These are phyloP conservation scores for Panzeria rudis DNA, from an alignment of 2,888 invertebrate species.

Conservation along the genomic window DNA sequence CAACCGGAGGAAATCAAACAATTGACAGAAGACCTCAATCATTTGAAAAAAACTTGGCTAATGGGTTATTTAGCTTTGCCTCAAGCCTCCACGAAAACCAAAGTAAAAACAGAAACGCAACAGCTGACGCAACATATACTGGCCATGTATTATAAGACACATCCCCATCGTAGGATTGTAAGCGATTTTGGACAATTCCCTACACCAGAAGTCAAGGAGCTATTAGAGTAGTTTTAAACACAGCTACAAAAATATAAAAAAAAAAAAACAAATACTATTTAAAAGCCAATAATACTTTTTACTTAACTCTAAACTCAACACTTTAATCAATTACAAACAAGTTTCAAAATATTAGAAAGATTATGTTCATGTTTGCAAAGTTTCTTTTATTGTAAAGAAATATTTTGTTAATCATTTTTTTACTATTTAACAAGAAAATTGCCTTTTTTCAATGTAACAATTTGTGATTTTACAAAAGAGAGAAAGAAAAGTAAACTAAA, in stretches of 20 bases:
- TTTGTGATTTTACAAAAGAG: slow-evolving; percentile 62
- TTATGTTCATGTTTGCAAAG: slow-evolving; percentile 24
- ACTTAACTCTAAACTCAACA: slow-evolving; percentile 22
- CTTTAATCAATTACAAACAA: background rate
- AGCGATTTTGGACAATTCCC: slow-evolving; percentile 82
- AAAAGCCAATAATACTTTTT: slow-evolving; percentile 38
- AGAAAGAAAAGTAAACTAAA: slow-evolving; percentile 29
- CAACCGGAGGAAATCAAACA: slow-evolving; percentile 76
- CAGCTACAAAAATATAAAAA: background rate
- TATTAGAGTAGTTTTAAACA: slow-evolving; percentile 61
- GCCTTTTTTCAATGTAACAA: slow-evolving; percentile 61
- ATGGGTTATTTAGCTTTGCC: slow-evolving; percentile 72
- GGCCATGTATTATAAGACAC: slow-evolving; percentile 80
- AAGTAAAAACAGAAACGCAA: slow-evolving; percentile 76
- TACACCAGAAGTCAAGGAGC: slow-evolving; percentile 74
- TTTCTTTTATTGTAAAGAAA: slow-evolving; percentile 28
- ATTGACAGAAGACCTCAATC: slow-evolving; percentile 84
- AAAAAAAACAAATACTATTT: slow-evolving; percentile 3
- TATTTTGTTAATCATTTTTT: slow-evolving; percentile 14
- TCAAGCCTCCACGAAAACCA: slow-evolving; percentile 68
- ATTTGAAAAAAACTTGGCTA: slow-evolving; percentile 82
- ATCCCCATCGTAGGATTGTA: slow-evolving; percentile 80
- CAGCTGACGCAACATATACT: slow-evolving; percentile 80
- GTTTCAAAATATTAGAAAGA: background rate
- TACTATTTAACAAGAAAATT: slow-evolving; percentile 2